Evolutionary conservation across 2,113 vertebrate species (phyloP).

Genomic region (Petromus typicus): DNA sequence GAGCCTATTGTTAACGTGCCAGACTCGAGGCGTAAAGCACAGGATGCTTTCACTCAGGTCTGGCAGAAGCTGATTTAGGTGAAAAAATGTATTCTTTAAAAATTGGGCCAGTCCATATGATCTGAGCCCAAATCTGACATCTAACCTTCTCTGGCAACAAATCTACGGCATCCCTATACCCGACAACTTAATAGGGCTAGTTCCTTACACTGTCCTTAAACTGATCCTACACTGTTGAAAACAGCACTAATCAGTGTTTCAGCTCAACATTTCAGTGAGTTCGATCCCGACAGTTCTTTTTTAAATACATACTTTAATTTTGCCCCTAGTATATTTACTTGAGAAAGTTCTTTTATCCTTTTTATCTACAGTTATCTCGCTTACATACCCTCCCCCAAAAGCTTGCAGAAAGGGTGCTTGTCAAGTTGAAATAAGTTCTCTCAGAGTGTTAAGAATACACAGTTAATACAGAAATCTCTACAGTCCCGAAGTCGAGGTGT

Average conservation of each 20-base stretch:
- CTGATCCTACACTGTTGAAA: neutral
- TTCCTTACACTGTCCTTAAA: neutral
- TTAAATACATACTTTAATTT: conserved; percentile 34
- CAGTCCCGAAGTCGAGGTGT: neutral
- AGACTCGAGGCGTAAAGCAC: neutral
- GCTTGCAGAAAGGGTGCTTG: neutral
- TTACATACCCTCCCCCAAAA: neutral
- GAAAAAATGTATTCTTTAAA: neutral
- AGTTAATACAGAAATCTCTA: neutral
- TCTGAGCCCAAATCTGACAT: neutral
- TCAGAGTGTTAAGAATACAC: neutral
- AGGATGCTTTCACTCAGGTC: neutral
- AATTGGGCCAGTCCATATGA: neutral
- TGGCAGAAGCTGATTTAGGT: neutral
- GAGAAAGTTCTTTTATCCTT: neutral
- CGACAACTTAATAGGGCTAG: neutral
- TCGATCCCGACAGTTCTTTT: conserved; percentile 22
- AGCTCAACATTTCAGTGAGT: conserved; percentile 14
- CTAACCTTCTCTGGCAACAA: neutral
- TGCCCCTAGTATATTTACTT: neutral
- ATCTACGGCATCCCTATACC: neutral
- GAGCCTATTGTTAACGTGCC: neutral
- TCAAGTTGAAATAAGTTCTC: conserved; percentile 24
- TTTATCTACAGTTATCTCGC: neutral
- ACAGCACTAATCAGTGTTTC: neutral